These are phyloP conservation scores for Dasyurus viverrinus DNA, from an alignment of 2,113 vertebrate species.

Conservation along the genomic window DNA sequence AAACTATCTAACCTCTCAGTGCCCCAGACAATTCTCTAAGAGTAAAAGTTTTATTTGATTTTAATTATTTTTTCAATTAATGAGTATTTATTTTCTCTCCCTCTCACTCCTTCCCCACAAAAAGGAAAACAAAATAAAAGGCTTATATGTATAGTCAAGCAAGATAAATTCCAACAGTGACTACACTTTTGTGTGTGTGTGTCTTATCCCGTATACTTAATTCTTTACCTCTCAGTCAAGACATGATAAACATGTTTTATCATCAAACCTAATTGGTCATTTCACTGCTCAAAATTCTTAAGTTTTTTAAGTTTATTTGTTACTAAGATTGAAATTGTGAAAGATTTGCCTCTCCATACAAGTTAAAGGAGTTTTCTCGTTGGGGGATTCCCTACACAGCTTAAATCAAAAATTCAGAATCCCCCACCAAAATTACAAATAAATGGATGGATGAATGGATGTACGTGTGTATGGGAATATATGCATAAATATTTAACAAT, in stretches of 20 bases:
- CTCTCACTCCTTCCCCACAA: background rate
- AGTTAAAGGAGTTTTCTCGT: background rate
- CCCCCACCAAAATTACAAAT: background rate
- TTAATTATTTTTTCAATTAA: background rate
- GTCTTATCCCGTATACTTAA: background rate
- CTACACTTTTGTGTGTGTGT: no score
- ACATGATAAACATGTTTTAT: background rate
- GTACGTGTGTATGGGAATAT: background rate
- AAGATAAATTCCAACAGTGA: background rate
- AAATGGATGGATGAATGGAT: background rate
- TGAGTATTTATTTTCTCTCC: background rate
- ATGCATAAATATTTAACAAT: background rate
- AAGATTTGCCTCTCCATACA: background rate
- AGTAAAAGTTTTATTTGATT: background rate
- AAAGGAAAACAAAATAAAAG: background rate
- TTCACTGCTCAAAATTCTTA: background rate
- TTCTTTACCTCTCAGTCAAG: background rate
- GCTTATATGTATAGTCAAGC: background rate
- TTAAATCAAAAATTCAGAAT: background rate
- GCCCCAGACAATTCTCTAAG: background rate
- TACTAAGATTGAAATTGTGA: background rate
- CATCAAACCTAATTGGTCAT: background rate
- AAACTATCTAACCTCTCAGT: background rate
- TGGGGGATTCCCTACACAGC: background rate
- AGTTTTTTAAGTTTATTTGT: background rate